phyloP scores from a whole-genome alignment of 2,797 vertebrate genomes.

The Nannoperca obscura region DNA sequence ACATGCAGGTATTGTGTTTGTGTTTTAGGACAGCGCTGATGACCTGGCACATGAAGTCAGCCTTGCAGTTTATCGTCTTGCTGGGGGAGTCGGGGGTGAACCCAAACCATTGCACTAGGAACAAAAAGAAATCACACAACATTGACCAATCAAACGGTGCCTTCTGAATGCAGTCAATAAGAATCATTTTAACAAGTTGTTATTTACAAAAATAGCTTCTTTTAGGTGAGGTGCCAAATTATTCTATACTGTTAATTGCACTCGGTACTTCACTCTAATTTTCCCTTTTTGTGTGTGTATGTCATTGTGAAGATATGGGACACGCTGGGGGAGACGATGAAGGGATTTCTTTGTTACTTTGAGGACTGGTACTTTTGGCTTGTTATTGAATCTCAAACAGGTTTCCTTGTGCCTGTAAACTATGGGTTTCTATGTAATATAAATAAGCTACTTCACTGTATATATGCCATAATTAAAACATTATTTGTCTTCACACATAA shows the following conservation, averaged over 20 bases:
- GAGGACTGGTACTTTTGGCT: not conserved
- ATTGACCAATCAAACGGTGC: not conserved
- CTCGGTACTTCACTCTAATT: not conserved
- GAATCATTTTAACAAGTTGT: slow-evolving; percentile 5
- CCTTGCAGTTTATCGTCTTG: slow-evolving; percentile 89
- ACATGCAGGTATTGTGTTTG: slow-evolving; percentile 20
- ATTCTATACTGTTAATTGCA: slow-evolving; percentile 34
- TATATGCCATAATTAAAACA: slow-evolving; percentile 8
- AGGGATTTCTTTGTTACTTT: slow-evolving; percentile 1
- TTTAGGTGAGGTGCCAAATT: slow-evolving; percentile 5
- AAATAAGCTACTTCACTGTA: slow-evolving; percentile 17
- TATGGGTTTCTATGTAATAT: not conserved
- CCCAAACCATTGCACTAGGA: slow-evolving; percentile 83
- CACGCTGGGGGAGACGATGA: not conserved
- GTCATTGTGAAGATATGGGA: slow-evolving; percentile 21
- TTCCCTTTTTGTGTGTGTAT: slow-evolving; percentile 16
- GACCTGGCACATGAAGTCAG: slow-evolving; percentile 92
- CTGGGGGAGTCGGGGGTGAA: slow-evolving; percentile 90
- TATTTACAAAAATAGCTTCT: not conserved
- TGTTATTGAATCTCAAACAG: not conserved
- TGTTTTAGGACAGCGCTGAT: slow-evolving; percentile 90
- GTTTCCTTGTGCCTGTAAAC: slow-evolving; percentile 4
- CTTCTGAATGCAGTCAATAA: not conserved
- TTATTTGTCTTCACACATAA: not conserved
- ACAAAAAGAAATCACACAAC: not conserved